Base-by-base conservation (phyloP, 2,113 vertebrate species). In the Mystacornis crossleyi region DNA sequence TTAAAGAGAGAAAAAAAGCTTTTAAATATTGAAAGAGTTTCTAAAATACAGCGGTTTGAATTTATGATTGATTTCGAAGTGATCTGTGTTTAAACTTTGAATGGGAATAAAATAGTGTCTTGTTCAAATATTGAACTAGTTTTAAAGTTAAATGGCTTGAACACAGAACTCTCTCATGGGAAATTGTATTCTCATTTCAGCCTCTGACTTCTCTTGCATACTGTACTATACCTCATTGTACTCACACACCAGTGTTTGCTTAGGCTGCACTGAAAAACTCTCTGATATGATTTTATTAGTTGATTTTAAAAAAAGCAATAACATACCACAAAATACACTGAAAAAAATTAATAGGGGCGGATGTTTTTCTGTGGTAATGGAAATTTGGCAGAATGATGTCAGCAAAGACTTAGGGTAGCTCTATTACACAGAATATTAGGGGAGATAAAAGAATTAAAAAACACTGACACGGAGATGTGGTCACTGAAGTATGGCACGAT, bases 91-190 rank as follows among this genome's bases (percentile, higher is more conserved):
- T 95, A 97, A 96, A 93, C 83, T 81, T 81, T 80, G 86, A 96
- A 93, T 86, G 90, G 87, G 95, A 96, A 93, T 96, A 95, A 97
- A 97, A 97, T 89, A 83, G 93, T 94, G 95, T 96, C 93, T 95
- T 97, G 93, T 96, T 97, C 93, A 94, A 96, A 97, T 97, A 97
- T 89, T 93, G 95, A 97, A 90, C 91, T 93, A 80, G 43, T 97
- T 97, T 97, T 96, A 87, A 97, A 97, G 89, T 97, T 96, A 97
- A 97, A 97, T 97, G 94, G 67, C 92, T 97, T 23, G 58, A 93
- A 83, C 65, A 34, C 36, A 95, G 91, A 96, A 40, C 50, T 90
- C 79, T 91, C 91, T 96, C 96, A 74, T 94, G 94, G 97, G 95
- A 97, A 98, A 97, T 92, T 60, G 90, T 88, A 91, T 97, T 97